These are phyloP conservation scores for Brachystomella parvula DNA, from an alignment of 1,140 invertebrate genomes.

Conservation along the genomic window DNA sequence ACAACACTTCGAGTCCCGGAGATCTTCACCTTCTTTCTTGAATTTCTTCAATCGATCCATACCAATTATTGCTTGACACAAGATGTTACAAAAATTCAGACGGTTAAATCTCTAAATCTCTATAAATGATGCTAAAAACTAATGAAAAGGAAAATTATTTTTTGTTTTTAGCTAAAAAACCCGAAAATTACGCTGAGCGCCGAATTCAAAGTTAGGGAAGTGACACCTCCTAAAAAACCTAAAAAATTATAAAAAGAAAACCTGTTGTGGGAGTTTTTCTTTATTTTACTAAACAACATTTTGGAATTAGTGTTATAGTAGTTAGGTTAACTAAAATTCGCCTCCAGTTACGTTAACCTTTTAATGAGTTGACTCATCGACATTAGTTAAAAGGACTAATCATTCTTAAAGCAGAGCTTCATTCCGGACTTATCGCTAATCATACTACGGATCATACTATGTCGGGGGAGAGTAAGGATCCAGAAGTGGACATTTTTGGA, in stretches of 20 bases:
- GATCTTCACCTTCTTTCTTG: too few species aligned
- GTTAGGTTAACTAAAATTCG: not conserved
- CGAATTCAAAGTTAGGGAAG: not conserved
- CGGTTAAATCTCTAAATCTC: not conserved
- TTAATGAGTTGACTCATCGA: not conserved
- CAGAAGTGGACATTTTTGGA: slow-evolving; percentile 4
- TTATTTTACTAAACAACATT: not conserved
- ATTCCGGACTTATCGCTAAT: not conserved
- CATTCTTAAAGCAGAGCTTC: not conserved
- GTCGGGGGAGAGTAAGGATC: not conserved
- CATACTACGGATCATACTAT: not conserved
- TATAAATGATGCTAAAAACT: not conserved
- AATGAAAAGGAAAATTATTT: not conserved
- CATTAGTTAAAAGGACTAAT: not conserved
- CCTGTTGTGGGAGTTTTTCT: not conserved
- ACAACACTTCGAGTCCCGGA: too few species aligned
- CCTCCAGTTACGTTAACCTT: not conserved
- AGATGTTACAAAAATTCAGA: not conserved
- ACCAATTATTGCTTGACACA: not conserved
- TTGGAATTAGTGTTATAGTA: not conserved
- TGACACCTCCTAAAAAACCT: not conserved
- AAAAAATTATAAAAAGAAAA: not conserved
- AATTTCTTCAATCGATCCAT: too few species aligned
- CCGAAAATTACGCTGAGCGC: not conserved
- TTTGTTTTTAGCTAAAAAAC: not conserved